Evolutionary conservation across 2,888 invertebrate species (phyloP), one percentile per base, ranked within the genome.

Genomic region (Tipula confusa): DNA sequence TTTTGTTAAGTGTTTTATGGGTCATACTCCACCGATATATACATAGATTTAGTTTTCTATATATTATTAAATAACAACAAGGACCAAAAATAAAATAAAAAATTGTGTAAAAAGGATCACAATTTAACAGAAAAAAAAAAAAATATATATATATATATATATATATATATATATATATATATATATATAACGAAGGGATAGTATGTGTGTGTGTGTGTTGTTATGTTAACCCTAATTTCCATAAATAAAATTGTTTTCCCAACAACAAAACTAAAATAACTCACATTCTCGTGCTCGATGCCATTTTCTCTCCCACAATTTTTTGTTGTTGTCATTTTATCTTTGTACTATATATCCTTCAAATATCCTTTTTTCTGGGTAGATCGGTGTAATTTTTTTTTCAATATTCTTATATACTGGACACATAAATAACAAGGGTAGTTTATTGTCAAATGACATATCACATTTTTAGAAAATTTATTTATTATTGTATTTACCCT

Each of bases 371-470:
- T 64, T 64, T 64, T 18, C 64, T 64, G 18, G 64, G 64, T 64
- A 64, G 18, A 64, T 64, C 64, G 64, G 64, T 64, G 64, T 24
- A 64, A 64, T 64, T 64, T 64, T 64, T 64, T 64, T 24, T 64
- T 64, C 64, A 64, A 64, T 64, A 64, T 64, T 64, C 64, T 64
- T 64, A 64, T 64, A 29, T 48, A 83, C 83, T 83, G 83, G 83
- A 83, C 83, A 83, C 83, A 83, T 83, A 83, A 83, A 83, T 83
- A 83, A 83, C 43, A 83, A 43, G 38, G 82, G 83, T 83, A 43
- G 43, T 83, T 43, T 43, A 82, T 82, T 80, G 80, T 33, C 82
- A 33, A 33, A 82, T 82, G 82, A 82, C 82, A 82, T 82, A 82
- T 82, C 82, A 82, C 33, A 33, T 29, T 31, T 29, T 29, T 80